Evolutionary conservation across 1,140 invertebrate species (phyloP), one percentile per base, ranked within the genome.

Genomic region (Macrobrachium rosenbergii): DNA sequence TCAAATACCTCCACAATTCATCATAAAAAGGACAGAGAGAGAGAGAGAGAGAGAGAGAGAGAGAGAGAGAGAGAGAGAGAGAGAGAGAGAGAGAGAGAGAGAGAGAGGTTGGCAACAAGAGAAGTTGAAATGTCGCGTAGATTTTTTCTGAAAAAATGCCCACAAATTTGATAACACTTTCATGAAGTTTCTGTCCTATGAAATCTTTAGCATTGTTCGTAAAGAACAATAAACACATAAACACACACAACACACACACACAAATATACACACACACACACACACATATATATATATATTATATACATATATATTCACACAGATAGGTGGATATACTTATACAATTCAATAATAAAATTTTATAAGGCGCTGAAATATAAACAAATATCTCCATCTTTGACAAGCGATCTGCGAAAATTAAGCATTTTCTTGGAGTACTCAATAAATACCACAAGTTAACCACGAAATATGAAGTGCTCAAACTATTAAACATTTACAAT

Each of bases 221-320:
- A 12, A 8, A 52, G 52, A 52, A 52, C 45, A 67, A 81, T 67
- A 81, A 6, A 81, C 64, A 45, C 43, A 81, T 45, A 81, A 16
- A 81, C 17, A 67, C 43, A 81, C 43, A 81, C 64, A 81, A 1
- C 43, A 81, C 64, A 81, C 43, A 81, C 64, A 81, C 43, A 81
- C 43, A 67, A 19, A 81, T 81, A 67, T 81, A 81, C 67, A 67
- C 67, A 81, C 67, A 64, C 67, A 67, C 67, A 67, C 63, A 67
- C 67, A 81, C 67, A 81, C 67, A 67, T 67, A 81, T 81, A 81
- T 81, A 81, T 81, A 81, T 81, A 67, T 81, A 81, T 67, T 81
- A 81, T 81, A 81, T 81, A 81, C 43, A 67, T 81, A 81, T 81
- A 63, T 80, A 63, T 80, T 17, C 62, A 63, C 64, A 63, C 64